Evolutionary conservation across 2,797 vertebrate genomes (phyloP), one percentile per base, ranked within the genome.

Genomic region (Poecilia picta): DNA sequence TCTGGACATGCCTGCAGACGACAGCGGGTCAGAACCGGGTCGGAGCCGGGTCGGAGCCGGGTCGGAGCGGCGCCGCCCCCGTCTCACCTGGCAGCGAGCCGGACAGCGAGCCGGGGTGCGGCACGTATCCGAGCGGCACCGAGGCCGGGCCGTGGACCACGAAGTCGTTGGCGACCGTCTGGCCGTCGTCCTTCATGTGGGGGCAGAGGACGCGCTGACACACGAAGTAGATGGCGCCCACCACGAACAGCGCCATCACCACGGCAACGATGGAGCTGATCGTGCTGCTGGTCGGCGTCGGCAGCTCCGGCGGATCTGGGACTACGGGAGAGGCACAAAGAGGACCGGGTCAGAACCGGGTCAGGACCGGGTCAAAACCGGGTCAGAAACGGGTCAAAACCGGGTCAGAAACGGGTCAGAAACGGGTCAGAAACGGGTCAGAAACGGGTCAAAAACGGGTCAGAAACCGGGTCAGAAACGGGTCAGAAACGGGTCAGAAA

Each of bases 161-260:
- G 0, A 98, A 99, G 89, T 99, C 97, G 0, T 97, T 99, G 88
- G 97, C 95, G 94, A 98, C 98, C 1, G 98, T 97, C 90, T 98
- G 98, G 0, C 97, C 97, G 8, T 99, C 98, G 0, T 98, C 98
- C 86, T 98, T 99, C 97, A 98, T 98, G 89, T 97, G 97, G 0
- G 97, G 97, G 87, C 98, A 99, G 82, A 99, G 94, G 76, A 98
- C 97, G 0, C 98, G 96, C 95, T 99, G 98, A 81, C 98, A 99
- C 87, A 98, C 97, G 1, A 99, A 98, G 85, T 99, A 99, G 85
- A 99, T 95, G 0, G 97, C 97, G 45, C 97, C 98, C 74, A 98
- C 97, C 77, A 99, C 96, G 70, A 99, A 99, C 68, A 99, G 93
- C 0, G 97, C 97, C 73, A 99, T 96, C 85, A 99, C 97, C 33